Evolutionary conservation across 2,888 invertebrate species (phyloP).

Genomic region (Syrista parreyssii): DNA sequence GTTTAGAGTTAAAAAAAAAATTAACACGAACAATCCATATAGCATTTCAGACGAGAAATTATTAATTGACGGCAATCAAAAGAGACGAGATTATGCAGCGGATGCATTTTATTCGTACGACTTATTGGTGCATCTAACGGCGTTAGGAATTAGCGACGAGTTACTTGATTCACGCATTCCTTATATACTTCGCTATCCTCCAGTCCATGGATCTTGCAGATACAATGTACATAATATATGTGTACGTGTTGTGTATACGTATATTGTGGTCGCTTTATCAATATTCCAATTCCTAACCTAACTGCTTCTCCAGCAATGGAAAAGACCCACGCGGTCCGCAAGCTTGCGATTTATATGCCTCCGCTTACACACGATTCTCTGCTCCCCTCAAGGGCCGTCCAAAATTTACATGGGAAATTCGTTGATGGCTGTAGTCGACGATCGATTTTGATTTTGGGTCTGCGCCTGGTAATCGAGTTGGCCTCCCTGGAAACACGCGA

Average conservation of each 20-base stretch:
- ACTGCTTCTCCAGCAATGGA: constrained; percentile 16
- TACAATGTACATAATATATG: no score
- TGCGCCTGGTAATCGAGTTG: background rate
- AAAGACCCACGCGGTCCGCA: constrained; percentile 17
- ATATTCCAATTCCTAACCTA: constrained; percentile 23
- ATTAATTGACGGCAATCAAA: no score
- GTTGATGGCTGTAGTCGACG: constrained; percentile 21
- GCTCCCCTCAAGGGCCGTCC: background rate
- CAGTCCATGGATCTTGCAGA: no score
- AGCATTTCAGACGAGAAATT: background rate
- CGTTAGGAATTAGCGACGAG: no score
- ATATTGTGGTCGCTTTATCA: constrained; percentile 6
- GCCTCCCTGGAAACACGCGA: constrained; percentile 27
- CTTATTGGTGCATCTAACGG: no score
- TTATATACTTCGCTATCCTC: no score
- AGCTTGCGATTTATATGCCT: constrained; percentile 18
- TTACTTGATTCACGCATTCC: no score
- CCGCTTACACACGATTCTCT: constrained; percentile 15
- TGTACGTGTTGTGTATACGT: background rate
- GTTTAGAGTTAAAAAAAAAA: background rate
- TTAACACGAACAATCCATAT: background rate
- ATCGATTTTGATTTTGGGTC: constrained; percentile 11
- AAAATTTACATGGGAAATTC: constrained; percentile 27
- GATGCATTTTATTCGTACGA: no score
- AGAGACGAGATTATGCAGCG: no score